Evolutionary conservation across 2,888 invertebrate species (phyloP), one percentile per base, ranked within the genome.

Genomic region (Leptopilina drosophilae): DNA sequence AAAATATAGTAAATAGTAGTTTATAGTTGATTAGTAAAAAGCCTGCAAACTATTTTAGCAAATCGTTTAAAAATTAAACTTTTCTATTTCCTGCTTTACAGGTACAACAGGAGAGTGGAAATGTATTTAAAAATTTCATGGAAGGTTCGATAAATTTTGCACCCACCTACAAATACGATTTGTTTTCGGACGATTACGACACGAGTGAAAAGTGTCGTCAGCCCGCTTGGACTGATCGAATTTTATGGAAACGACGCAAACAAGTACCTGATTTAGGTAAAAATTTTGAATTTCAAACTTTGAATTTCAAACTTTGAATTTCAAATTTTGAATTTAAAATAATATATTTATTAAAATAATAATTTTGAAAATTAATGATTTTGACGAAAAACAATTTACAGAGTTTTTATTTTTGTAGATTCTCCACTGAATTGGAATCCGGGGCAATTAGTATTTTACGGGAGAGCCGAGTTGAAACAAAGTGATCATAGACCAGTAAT

Each of bases 131-230:
- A 89, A 97, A 97, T 88, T 99, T 98, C 90, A 94, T 95, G 78
- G 99, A 99, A 93, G 99, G 98, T 0, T 95, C 96, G 77, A 95
- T 99, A 53, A 95, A 94, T 66, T 99, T 99, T 91, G 95, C 97
- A 14, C 99, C 99, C 0, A 99, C 99, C 0, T 99, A 99, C 92
- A 99, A 99, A 91, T 99, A 99, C 91, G 99, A 99, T 93, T 93
- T 99, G 78, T 99, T 99, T 91, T 98, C 98, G 87, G 98, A 99
- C 91, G 99, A 99, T 92, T 99, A 99, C 91, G 99, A 99, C 91
- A 99, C 99, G 0, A 99, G 99, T 90, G 99, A 99, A 91, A 99
- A 99, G 92, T 96, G 96, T 89, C 94, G 99, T 80, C 97, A 98
- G 0, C 99, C 99, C 0, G 99, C 99, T 5, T 99, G 98, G 98